Percentiles rank a stretch among this genome's conserved stretches.
Evolutionary conservation across 1,140 invertebrate genomes (phyloP).

Genomic region (Drosophila malerkotliana): DNA sequence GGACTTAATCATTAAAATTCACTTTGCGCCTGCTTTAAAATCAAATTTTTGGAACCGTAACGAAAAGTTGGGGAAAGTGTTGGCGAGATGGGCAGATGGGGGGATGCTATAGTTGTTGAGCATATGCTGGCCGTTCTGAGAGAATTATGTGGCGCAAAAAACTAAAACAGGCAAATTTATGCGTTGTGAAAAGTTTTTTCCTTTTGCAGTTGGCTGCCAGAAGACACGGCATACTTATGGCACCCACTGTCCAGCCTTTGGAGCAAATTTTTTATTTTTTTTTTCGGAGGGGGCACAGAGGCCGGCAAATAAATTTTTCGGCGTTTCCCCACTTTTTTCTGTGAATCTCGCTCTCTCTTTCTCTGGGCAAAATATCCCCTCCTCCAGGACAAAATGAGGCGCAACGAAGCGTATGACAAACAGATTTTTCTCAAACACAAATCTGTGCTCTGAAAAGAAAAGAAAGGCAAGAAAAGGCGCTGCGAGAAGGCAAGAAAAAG

Average conservation of each 20-base stretch:
- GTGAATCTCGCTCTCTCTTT: constrained; percentile 1
- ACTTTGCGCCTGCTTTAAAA: constrained; percentile 73
- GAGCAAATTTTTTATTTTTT: constrained; percentile 31
- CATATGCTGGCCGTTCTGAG: constrained; percentile 65
- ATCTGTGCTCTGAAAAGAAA: constrained; percentile 76
- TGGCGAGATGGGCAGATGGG: background rate
- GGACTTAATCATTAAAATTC: constrained; percentile 69
- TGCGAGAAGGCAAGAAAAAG: constrained; percentile 62
- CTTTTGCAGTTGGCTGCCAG: constrained; percentile 21
- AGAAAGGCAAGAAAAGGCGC: constrained; percentile 42
- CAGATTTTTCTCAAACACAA: constrained; percentile 82
- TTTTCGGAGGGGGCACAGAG: constrained; percentile 43
- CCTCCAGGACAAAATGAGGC: constrained; percentile 75
- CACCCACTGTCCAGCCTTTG: constrained; percentile 69
- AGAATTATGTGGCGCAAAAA: constrained; percentile 77
- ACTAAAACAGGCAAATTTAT: constrained; percentile 78
- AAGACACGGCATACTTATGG: constrained; percentile 35
- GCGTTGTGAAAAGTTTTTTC: constrained; percentile 75
- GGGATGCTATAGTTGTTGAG: constrained; percentile 27
- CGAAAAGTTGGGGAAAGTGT: constrained; percentile 4
- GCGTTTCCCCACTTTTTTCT: constrained; percentile 8
- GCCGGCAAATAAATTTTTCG: constrained; percentile 63
- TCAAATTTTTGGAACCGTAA: constrained; percentile 56
- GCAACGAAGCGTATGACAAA: constrained; percentile 82
- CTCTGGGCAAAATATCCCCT: background rate